Evolutionary conservation across 2,797 vertebrate genomes (phyloP).

Genomic region (Falco rusticolus): DNA sequence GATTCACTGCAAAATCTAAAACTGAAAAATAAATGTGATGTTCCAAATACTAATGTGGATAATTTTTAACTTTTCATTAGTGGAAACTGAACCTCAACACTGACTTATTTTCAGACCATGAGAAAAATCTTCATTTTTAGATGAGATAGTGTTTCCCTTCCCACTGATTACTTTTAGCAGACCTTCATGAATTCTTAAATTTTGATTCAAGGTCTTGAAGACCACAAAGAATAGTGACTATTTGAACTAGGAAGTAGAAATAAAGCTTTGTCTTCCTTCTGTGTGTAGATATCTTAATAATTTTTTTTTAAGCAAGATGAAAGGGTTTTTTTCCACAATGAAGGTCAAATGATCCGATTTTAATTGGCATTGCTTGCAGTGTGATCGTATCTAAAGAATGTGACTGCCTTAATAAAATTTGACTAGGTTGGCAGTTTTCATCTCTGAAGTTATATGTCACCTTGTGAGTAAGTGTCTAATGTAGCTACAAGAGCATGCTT

Average conservation of each 20-base stretch:
- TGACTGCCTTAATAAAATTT: slow-evolving; percentile 22
- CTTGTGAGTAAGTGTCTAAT: neutral
- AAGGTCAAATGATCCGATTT: slow-evolving; percentile 38
- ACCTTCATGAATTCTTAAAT: neutral
- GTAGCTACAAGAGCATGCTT: neutral
- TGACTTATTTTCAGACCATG: neutral
- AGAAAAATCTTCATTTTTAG: neutral
- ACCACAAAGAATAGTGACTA: neutral
- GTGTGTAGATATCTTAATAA: neutral
- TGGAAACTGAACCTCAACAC: neutral
- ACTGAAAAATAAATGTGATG: neutral
- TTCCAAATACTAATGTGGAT: neutral
- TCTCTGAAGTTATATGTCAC: slow-evolving; percentile 2
- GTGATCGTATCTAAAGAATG: neutral
- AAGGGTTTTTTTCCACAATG: neutral
- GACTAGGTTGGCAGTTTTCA: slow-evolving; percentile 10
- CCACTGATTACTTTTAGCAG: neutral
- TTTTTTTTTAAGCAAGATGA: neutral
- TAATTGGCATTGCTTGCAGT: neutral
- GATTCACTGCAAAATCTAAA: neutral
- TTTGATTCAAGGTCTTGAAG: neutral
- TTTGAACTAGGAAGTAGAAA: neutral
- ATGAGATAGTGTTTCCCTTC: neutral
- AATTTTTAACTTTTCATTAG: neutral
- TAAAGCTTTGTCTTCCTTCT: neutral